Evolutionary conservation across 2,113 vertebrate species (phyloP), one percentile per base, ranked within the genome.

Genomic region (Ailurus styani): DNA sequence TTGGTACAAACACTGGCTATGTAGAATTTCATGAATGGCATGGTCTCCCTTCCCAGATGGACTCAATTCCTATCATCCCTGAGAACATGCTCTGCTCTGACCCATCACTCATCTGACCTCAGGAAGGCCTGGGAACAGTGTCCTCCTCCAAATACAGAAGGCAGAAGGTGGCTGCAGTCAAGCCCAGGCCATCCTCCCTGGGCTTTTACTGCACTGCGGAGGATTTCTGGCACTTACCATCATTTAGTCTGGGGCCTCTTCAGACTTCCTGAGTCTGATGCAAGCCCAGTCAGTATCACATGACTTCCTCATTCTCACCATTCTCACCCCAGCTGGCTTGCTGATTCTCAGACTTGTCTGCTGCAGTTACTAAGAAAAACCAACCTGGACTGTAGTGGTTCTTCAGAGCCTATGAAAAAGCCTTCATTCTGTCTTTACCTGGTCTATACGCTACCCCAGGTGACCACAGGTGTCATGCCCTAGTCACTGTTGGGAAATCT

Each of bases 331-430:
- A 81, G 52, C 20, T 23, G n/a, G 29, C 40, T 78, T 88, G 77
- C 57, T 93, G 40, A 55, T 85, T 93, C 66, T 86, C 52, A 72
- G 25, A 64, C 11, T 88, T 89, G 6, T 72, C 54, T 93, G 62
- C 89, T 21, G 10, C 10, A 79, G 37, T 93, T 82, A 52, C 50
- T 62, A 92, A 95, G 78, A 93, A 97, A 97, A 91, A 27, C 18
- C 57, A 45, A 83, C 21, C 5, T 72, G 79, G 81, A 68, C 9
- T 55, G 11, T 34, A 37, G 9, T 54, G 40, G 12, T 45, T 75
- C 72, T 73, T 23, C n/a, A 72, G 15, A 79, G 27, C 52, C 60
- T 66, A 34, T 40, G 52, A 95, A 62, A 92, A 57, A 79, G 3
- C 31, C 54, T 97, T 91, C 17, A 47, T 82, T 86, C 94, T 75